phyloP scores from a whole-genome alignment of 2,797 vertebrate genomes.

The Ataeniobius toweri region DNA sequence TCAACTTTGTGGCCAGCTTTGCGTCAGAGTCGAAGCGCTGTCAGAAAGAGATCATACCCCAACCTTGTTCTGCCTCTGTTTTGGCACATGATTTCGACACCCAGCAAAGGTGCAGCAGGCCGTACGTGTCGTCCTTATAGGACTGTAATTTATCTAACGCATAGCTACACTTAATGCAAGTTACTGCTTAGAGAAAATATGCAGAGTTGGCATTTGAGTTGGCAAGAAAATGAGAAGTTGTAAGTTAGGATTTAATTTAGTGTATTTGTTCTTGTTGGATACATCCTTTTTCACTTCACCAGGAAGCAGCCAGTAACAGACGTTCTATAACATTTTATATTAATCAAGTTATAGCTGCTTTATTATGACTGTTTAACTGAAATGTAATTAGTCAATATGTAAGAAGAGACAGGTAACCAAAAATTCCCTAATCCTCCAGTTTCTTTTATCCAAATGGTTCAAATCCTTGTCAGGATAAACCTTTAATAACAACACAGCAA shows the following conservation, averaged over 20 bases:
- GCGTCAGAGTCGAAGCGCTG: not conserved
- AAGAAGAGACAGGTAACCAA: not conserved
- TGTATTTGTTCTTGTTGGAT: not conserved
- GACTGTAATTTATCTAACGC: not conserved
- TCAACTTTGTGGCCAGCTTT: not conserved
- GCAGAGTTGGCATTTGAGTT: not conserved
- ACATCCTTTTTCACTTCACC: conserved; percentile 6
- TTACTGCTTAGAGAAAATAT: not conserved
- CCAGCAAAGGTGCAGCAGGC: not conserved
- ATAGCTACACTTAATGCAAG: not conserved
- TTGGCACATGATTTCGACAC: not conserved
- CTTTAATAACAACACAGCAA: conserved; percentile 16
- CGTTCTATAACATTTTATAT: not conserved
- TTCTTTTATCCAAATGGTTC: conserved; percentile 2
- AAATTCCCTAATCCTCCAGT: not conserved
- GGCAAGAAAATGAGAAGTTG: not conserved
- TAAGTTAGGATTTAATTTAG: not conserved
- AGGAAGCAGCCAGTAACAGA: not conserved
- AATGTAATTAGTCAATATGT: not conserved
- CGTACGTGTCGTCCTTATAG: not conserved
- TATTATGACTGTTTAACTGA: not conserved
- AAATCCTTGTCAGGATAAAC: conserved; percentile 24
- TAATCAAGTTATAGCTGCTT: not conserved
- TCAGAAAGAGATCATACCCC: not conserved
- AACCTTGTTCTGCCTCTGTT: not conserved